phyloP scores from a whole-genome alignment of 1,140 invertebrate species.

The Halyomorpha halys region DNA sequence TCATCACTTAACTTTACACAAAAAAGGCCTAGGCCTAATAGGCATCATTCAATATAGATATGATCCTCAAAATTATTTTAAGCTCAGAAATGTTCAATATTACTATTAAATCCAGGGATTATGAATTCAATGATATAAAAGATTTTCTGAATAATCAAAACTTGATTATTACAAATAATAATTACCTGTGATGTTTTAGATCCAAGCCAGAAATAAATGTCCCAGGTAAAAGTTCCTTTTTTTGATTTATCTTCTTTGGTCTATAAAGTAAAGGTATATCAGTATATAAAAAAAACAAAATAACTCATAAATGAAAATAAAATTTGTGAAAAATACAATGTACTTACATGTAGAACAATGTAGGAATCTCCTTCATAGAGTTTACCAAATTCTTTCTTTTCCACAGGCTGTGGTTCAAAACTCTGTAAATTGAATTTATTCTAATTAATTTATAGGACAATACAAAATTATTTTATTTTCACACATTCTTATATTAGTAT shows the following conservation, averaged over 20 bases:
- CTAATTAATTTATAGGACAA: no score
- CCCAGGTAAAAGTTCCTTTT: slow-evolving; percentile 55
- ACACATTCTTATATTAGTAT: no score
- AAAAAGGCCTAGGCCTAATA: no score
- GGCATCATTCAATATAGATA: no score
- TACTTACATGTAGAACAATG: slow-evolving; percentile 72
- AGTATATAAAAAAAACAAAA: neutral
- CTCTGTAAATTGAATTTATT: no score
- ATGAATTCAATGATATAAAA: neutral
- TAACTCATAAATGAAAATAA: neutral
- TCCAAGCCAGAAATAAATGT: slow-evolving; percentile 87
- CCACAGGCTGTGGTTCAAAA: slow-evolving; percentile 65
- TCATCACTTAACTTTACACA: no score
- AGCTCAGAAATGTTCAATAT: no score
- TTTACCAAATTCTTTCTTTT: slow-evolving; percentile 69
- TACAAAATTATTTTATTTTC: no score
- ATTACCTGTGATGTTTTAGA: slow-evolving; percentile 60
- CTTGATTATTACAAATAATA: slow-evolving; percentile 10
- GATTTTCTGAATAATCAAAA: neutral
- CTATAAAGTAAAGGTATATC: slow-evolving; percentile 37
- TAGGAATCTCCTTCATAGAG: slow-evolving; percentile 85
- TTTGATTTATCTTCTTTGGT: slow-evolving; percentile 46
- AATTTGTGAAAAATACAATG: neutral
- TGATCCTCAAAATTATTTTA: no score
- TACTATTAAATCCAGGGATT: no score